These are phyloP conservation scores for Drosophila mettleri DNA, from an alignment of 2,888 invertebrate genomes.

Conservation along the genomic window DNA sequence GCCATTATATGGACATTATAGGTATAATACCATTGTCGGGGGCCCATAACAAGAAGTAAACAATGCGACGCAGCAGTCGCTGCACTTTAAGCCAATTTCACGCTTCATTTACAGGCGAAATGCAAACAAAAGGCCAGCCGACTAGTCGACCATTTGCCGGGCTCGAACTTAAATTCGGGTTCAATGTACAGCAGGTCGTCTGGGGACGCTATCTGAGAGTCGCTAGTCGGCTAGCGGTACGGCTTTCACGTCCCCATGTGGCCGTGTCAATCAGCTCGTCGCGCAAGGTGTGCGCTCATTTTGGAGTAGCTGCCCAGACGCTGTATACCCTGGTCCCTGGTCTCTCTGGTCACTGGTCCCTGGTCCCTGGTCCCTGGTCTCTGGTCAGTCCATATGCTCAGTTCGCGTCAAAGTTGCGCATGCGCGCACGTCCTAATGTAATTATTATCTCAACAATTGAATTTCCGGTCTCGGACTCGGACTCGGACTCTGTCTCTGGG, in stretches of 20 bases:
- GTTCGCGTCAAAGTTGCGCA: slow-evolving; percentile 63
- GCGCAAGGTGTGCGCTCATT: slow-evolving; percentile 76
- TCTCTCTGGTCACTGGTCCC: slow-evolving; percentile 9
- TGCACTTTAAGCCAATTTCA: slow-evolving; percentile 82
- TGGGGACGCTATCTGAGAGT: slow-evolving; percentile 26
- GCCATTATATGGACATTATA: slow-evolving; percentile 68
- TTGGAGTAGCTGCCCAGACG: slow-evolving; percentile 28
- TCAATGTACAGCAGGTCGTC: slow-evolving; percentile 71
- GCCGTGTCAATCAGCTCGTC: slow-evolving; percentile 81
- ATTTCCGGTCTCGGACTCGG: slow-evolving; percentile 80
- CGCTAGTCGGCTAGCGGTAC: slow-evolving; percentile 21
- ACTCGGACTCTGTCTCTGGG: slow-evolving; percentile 34
- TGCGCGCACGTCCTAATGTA: slow-evolving; percentile 82
- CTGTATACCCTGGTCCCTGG: slow-evolving; percentile 9
- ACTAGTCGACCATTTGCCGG: slow-evolving; percentile 20
- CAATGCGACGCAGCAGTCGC: slow-evolving; percentile 75
- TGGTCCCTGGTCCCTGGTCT: slow-evolving; percentile 10
- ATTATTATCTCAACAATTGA: slow-evolving; percentile 84
- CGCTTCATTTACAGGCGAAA: slow-evolving; percentile 81
- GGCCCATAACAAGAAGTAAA: slow-evolving; percentile 78
- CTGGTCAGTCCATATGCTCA: slow-evolving; percentile 19
- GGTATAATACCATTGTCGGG: slow-evolving; percentile 56
- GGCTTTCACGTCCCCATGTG: slow-evolving; percentile 68
- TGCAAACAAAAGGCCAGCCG: slow-evolving; percentile 70
- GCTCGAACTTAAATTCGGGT: slow-evolving; percentile 39